Evolutionary conservation across 2,797 vertebrate genomes (phyloP).

Genomic region (Sylvilagus floridanus): DNA sequence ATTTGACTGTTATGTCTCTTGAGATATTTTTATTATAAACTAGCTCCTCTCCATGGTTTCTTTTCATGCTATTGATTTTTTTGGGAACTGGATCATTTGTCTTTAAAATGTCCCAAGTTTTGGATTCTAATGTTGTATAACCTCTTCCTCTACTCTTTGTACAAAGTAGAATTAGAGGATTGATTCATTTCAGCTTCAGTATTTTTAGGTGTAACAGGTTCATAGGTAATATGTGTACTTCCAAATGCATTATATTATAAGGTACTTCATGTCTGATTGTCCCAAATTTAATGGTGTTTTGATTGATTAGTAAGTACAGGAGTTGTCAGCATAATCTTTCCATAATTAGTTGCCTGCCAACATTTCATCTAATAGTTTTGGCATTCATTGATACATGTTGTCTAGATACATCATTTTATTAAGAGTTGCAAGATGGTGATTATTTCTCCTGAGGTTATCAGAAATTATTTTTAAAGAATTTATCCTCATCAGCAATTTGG

Average conservation of each 20-base stretch:
- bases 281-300: background rate
- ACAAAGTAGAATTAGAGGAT: background rate
- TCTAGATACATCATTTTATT: conserved; percentile 25
- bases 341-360: background rate
- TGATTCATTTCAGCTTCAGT: conserved; percentile 44
- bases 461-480: background rate
- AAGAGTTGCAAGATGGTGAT: background rate
- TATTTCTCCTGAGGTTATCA: conserved; percentile 39
- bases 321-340: background rate
- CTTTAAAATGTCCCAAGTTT: conserved; percentile 65
- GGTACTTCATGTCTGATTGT: background rate
- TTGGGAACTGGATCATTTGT: conserved; percentile 51
- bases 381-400: background rate
- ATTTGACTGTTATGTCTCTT: background rate
- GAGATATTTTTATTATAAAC: conserved; percentile 35
- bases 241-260: background rate
- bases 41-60: background rate
- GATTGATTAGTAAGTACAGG: conserved; percentile 37
- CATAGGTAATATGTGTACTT: background rate
- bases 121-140: background rate
- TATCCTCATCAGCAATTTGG: conserved; percentile 18
- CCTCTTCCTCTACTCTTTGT: background rate
- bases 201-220: conserved; percentile 36
- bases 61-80: conserved; percentile 57
- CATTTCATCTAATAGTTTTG: conserved; percentile 3